Conservation (phyloP, 2,113 vertebrate genomes). For the Pardalotus punctatus region DNA sequence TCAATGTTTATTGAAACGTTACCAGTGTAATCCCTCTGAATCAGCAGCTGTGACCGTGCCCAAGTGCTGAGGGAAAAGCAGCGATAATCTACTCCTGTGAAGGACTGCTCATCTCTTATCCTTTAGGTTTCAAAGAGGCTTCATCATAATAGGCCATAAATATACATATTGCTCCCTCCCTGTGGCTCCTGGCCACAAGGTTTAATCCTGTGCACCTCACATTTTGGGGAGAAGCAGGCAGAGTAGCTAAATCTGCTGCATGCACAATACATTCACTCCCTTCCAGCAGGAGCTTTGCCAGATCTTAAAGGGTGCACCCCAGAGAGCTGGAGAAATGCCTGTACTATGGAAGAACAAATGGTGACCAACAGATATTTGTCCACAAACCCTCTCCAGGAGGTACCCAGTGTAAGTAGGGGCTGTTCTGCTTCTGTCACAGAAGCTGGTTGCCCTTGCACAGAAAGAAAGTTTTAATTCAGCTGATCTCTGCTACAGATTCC, state of each 20-base stretch:
- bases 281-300: not conserved
- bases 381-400: not conserved
- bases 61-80: not conserved
- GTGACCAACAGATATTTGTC: not conserved
- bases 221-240: not conserved
- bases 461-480: not conserved
- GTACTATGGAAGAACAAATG: not conserved
- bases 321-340: not conserved
- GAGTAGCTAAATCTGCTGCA: not conserved
- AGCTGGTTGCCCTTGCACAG: not conserved
- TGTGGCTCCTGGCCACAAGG: not conserved
- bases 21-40: not conserved
- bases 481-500: not conserved
- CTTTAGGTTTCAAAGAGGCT: not conserved
- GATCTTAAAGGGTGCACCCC: not conserved
- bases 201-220: not conserved
- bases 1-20: not conserved
- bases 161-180: not conserved
- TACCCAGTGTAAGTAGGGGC: not conserved
- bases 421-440: not conserved
- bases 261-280: not conserved
- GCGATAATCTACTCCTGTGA: fast-evolving
- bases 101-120: not conserved
- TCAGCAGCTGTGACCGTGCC: not conserved
- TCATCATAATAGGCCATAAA: not conserved